Base-by-base conservation (phyloP, 2,888 invertebrate genomes). In the Chorisops tibialis region DNA sequence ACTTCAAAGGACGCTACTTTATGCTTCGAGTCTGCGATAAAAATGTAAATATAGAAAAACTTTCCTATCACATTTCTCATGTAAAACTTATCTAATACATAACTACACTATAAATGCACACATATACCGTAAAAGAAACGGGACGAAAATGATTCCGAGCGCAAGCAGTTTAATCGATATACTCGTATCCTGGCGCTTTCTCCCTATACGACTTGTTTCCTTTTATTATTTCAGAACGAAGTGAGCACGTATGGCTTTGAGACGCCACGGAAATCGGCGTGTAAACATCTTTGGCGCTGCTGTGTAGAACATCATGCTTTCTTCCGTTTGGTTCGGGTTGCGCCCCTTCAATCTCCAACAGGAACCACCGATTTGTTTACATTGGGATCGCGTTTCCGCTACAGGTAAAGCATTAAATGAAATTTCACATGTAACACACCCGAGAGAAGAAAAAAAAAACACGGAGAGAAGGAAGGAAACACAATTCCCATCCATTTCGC, bases 181-280 rank as follows among this genome's bases (percentile, higher is more conserved):
- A 5, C n/a, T n/a, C n/a, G n/a, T n/a, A n/a, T 38, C 21, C 51
- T 39, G 62, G 35, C 47, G 43, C 51, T 35, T 38, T 63, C 12
- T 24, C 61, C 30, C 30, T 30, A n/a, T n/a, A n/a, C n/a, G n/a
- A n/a, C n/a, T n/a, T n/a, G n/a, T n/a, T n/a, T n/a, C 64, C 69
- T 67, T 70, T 66, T 41, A 47, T 45, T 16, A 66, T 59, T 69
- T 64, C 77, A 93, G 93, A 93, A 92, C 76, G 95, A 95, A 72
- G 93, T 95, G 69, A 91, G 92, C 74, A 95, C 95, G n/a, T 96
- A 94, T 78, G 95, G 95, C 5, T 96, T 96, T 79, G 95, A 96
- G 80, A 91, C 94, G 21, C 91, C 92, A 49, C 91, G 93, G 62
- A 89, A 93, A 71, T 84, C 91, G 21, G 95, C 95, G 14, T 96